These are phyloP conservation scores for Diarsia dahlii DNA, from an alignment of 2,888 invertebrate genomes.

Conservation along the genomic window DNA sequence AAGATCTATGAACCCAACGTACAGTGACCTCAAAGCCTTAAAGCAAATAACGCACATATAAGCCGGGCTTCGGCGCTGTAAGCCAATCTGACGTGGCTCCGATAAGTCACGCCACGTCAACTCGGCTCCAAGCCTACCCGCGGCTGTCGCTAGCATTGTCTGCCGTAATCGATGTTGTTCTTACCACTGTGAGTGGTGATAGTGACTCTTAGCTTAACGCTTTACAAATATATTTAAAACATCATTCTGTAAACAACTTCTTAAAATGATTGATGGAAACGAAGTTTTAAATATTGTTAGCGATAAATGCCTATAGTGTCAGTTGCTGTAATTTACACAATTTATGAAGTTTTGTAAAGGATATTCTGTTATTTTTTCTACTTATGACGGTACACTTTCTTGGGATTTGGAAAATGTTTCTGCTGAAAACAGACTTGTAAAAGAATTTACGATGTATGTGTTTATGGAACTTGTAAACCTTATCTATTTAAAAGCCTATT, in stretches of 20 bases:
- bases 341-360: not conserved
- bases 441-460: conserved; percentile 15
- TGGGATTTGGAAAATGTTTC: not conserved
- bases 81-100: conserved; percentile 24
- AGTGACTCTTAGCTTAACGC: not conserved
- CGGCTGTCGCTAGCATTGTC: conserved; percentile 24
- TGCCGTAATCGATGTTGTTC: conserved; percentile 28
- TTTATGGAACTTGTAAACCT: conserved; percentile 19
- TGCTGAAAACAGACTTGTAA: not conserved
- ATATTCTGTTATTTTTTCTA: not conserved
- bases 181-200: not conserved
- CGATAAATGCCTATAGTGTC: not conserved
- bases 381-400: not conserved
- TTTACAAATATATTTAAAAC: not conserved
- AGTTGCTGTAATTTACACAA: not conserved
- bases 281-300: not conserved
- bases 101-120: conserved; percentile 29
- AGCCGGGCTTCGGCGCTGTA: conserved; percentile 8
- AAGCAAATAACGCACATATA: conserved; percentile 28
- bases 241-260: not conserved
- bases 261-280: not conserved
- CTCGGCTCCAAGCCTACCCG: not conserved
- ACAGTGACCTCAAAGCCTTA: conserved; percentile 14
- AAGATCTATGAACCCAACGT: not conserved
- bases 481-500: conserved; percentile 6